A percentile compares a stretch with the other conserved stretches of the same genome.
These are phyloP conservation scores for Prionace glauca DNA, from an alignment of 2,797 vertebrate species.

Conservation along the genomic window DNA sequence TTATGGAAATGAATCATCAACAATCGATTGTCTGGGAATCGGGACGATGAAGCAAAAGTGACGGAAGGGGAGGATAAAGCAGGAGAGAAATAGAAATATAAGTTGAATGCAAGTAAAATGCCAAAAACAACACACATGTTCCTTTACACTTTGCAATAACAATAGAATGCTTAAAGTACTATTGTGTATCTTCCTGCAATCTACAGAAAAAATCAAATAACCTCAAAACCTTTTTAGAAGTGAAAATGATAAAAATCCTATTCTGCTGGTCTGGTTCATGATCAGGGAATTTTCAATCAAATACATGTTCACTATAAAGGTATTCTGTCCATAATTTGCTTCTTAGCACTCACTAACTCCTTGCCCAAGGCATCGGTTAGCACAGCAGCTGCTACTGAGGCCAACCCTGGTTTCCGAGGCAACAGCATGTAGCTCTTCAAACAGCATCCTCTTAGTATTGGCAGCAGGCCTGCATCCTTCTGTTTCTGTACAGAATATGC, in stretches of 20 bases:
- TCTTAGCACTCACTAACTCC: constrained; percentile 14
- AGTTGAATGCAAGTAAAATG: background rate
- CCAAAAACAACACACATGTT: background rate
- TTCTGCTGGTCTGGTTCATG: background rate
- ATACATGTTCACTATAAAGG: background rate
- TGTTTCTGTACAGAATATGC: background rate
- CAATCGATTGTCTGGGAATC: background rate
- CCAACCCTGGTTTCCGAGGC: constrained; percentile 8
- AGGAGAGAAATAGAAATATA: background rate
- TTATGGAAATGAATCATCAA: background rate
- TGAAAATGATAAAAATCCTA: background rate
- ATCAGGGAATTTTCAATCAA: background rate
- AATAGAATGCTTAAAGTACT: background rate
- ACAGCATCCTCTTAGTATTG: background rate
- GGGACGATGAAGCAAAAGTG: background rate
- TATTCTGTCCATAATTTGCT: constrained; percentile 21
- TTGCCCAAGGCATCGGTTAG: constrained; percentile 11
- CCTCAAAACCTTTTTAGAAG: background rate
- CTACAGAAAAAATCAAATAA: background rate
- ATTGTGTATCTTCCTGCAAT: background rate
- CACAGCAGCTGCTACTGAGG: background rate
- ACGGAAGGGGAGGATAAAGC: background rate
- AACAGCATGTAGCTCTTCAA: background rate
- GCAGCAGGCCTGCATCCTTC: background rate
- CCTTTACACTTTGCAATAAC: background rate